These are phyloP conservation scores for Chrysolina haemoptera DNA, from an alignment of 2,888 invertebrate genomes.

Conservation along the genomic window DNA sequence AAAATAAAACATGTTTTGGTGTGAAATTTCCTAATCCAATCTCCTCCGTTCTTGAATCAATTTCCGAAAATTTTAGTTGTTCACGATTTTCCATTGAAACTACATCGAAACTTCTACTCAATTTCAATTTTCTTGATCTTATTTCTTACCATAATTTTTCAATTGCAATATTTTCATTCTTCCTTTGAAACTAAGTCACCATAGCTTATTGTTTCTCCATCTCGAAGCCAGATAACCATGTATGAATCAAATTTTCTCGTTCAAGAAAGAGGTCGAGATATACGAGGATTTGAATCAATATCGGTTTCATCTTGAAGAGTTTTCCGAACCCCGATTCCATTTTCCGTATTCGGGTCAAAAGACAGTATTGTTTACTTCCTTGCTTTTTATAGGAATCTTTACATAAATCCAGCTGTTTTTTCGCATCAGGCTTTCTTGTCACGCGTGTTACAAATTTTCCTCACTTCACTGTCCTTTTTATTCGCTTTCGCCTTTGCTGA, in stretches of 20 bases:
- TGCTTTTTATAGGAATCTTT: constrained; percentile 32
- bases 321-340: constrained; percentile 53
- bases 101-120: too few relatives aligned
- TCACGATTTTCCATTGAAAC: too few relatives aligned
- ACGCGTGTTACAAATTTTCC: constrained; percentile 22
- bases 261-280: constrained; percentile 24
- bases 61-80: too few relatives aligned
- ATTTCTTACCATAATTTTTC: too few relatives aligned
- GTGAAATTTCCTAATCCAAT: too few relatives aligned
- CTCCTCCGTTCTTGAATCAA: too few relatives aligned
- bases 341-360: constrained; percentile 46
- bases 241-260: constrained; percentile 20
- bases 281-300: constrained; percentile 48
- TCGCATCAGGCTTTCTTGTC: constrained; percentile 11
- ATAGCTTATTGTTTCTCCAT: too few relatives aligned
- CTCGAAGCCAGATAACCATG: too few relatives aligned
- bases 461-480: constrained; percentile 18
- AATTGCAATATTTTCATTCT: too few relatives aligned
- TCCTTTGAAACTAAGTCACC: too few relatives aligned
- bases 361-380: constrained; percentile 48
- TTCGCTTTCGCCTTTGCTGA: constrained; percentile 2
- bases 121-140: too few relatives aligned
- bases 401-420: constrained; percentile 15
- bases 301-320: constrained; percentile 53
- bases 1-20: too few relatives aligned